Conservation (phyloP, 2,113 vertebrate species). For the Egretta garzetta region DNA sequence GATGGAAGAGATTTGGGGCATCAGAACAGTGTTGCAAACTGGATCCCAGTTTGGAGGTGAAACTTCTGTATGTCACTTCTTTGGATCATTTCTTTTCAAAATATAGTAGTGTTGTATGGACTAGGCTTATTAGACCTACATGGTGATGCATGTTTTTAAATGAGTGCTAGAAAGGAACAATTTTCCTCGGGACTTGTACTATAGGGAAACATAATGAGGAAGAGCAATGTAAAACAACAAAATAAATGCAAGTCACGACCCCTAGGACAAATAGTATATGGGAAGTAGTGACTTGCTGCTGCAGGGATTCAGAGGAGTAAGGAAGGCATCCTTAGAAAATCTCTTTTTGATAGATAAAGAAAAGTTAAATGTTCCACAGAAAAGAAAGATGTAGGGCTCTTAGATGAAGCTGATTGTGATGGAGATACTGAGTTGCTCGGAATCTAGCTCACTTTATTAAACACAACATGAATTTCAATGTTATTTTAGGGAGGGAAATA, state of each 20-base stretch:
- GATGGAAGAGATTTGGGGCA: not conserved
- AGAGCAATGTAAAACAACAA: not conserved
- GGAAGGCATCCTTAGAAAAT: not conserved
- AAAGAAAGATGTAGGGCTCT: not conserved
- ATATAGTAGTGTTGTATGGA: not conserved
- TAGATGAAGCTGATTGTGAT: not conserved
- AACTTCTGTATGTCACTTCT: rapidly evolving
- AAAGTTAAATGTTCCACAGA: not conserved
- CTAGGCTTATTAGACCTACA: rapidly evolving
- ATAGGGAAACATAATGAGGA: not conserved
- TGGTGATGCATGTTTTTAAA: not conserved
- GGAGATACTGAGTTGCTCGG: not conserved
- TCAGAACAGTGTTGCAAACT: not conserved
- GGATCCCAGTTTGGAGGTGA: not conserved
- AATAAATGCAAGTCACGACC: not conserved
- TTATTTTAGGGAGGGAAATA: not conserved
- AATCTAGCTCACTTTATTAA: not conserved
- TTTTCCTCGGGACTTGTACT: not conserved
- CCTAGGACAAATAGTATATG: too few relatives aligned
- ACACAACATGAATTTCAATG: not conserved
- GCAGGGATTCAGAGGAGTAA: not conserved
- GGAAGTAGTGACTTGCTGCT: not conserved
- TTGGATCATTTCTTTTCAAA: not conserved
- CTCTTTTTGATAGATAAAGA: not conserved
- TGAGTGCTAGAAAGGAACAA: not conserved